These are phyloP conservation scores for Drosophila jambulina DNA, from an alignment of 1,140 invertebrate species.

Conservation along the genomic window DNA sequence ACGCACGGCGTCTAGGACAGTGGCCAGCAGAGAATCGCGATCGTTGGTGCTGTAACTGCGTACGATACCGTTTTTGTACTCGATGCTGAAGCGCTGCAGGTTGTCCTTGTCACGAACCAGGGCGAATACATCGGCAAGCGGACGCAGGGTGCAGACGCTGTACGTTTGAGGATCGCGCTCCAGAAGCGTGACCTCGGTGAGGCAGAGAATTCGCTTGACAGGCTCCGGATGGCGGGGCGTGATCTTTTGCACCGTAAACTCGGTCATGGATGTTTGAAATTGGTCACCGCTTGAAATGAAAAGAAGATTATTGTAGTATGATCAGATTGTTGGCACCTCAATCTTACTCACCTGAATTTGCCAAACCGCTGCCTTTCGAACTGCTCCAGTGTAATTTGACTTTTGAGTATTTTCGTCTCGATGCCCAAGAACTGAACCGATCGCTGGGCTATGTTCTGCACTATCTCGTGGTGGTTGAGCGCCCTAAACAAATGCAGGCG, in stretches of 20 bases:
- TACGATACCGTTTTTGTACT: conserved; percentile 96
- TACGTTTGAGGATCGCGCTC: conserved; percentile 99
- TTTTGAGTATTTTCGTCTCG: conserved; percentile 92
- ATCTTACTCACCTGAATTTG: conserved; percentile 91
- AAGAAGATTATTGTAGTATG: conserved; percentile 23
- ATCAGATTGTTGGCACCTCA: background rate
- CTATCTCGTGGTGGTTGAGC: conserved; percentile 93
- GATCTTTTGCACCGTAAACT: conserved; percentile 96
- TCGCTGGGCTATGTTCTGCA: conserved; percentile 93
- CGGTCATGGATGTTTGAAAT: conserved; percentile 95
- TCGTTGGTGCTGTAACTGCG: conserved; percentile 93
- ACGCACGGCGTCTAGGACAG: conserved; percentile 97
- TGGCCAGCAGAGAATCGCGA: conserved; percentile 97
- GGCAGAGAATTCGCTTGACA: conserved; percentile 94
- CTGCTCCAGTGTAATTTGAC: conserved; percentile 93
- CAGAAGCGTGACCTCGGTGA: conserved; percentile 97
- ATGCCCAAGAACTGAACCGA: conserved; percentile 93
- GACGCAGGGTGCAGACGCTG: conserved; percentile 93
- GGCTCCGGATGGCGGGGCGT: conserved; percentile 91
- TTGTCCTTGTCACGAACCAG: conserved; percentile 95
- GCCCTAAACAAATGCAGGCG: conserved; percentile 95
- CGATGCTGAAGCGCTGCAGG: conserved; percentile 97
- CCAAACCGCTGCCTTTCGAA: conserved; percentile 95
- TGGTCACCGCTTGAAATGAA: conserved; percentile 90
- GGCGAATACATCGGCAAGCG: conserved; percentile 95